Evolutionary conservation across 2,113 vertebrate species (phyloP), one percentile per base, ranked within the genome.

Genomic region (Apus apus): DNA sequence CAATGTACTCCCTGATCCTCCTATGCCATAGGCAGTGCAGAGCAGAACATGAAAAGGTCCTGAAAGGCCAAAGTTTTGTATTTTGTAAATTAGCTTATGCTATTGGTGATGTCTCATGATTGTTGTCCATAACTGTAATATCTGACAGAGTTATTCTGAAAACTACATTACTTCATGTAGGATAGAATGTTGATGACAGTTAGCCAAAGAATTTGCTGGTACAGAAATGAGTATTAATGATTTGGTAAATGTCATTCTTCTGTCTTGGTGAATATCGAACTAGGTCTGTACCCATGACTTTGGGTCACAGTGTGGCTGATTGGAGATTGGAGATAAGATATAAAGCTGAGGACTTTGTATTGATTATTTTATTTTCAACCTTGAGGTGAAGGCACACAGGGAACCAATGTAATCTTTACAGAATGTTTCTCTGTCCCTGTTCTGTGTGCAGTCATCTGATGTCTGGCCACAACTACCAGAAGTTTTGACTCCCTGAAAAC

Each of bases 291-390:
- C 45, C 71, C 11, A 1, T 87, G 65, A 72, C 91, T 92, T 95
- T 57, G 54, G n/a, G 66, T 61, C 72, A 70, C 22, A 45, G 13
- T 75, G 57, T 34, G 92, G 77, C 53, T 82, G 38, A 38, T 38
- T 38, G 46, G 85, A 87, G 85, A 57, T 54, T 67, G 76, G 50
- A 83, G 89, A 96, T 94, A 96, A 96, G 87, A 96, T 91, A 81
- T 2, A 66, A 93, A 91, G 66, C 58, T 73, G 64, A 96, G 79
- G 75, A 66, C 71, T 83, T 87, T 77, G 36, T 80, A 91, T 94
- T 71, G 96, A 95, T 95, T 89, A 80, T 83, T 76, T 85, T 78
- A 62, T 94, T 94, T 85, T 94, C 75, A 96, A 45, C 67, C 91
- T 94, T 83, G 72, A 91, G 46, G 16, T 79, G 38, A 89, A 85